Percentiles rank a stretch among this genome's conserved stretches.
Conservation (phyloP, 1,140 invertebrate species). For the Pemphigus obesinymphae region DNA sequence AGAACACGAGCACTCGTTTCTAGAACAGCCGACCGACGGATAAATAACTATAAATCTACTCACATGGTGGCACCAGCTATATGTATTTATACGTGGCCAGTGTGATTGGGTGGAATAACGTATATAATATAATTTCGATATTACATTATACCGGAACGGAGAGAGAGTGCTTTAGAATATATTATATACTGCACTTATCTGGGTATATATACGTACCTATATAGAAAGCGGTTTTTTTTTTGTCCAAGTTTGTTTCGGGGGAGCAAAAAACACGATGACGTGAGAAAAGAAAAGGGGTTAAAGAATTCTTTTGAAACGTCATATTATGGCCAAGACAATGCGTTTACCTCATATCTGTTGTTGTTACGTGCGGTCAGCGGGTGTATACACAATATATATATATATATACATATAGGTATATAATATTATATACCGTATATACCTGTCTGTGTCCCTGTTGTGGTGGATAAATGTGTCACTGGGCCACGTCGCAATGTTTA, state of each 20-base stretch:
- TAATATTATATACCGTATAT: neutral
- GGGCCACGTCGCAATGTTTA: slow-evolving; percentile 9
- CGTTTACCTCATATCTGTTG: neutral
- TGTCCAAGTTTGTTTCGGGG: neutral
- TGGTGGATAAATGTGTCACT: slow-evolving; percentile 2
- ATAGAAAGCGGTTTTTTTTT: neutral
- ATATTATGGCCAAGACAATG: neutral
- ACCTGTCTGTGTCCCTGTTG: neutral
- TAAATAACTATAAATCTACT: no score
- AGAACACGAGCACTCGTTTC: no score
- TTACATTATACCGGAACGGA: slow-evolving; percentile 6
- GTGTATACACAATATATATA: neutral
- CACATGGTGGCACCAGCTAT: no score
- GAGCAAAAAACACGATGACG: neutral
- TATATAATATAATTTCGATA: neutral
- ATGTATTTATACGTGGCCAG: no score
- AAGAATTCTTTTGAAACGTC: neutral
- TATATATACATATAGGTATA: neutral
- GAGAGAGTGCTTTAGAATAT: no score
- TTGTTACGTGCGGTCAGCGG: no score
- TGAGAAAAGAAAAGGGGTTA: neutral
- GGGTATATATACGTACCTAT: no score
- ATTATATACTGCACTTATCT: no score
- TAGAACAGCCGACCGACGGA: no score
- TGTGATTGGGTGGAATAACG: no score